Base-by-base conservation (phyloP, 2,888 invertebrate genomes). In the Unio delphinus region DNA sequence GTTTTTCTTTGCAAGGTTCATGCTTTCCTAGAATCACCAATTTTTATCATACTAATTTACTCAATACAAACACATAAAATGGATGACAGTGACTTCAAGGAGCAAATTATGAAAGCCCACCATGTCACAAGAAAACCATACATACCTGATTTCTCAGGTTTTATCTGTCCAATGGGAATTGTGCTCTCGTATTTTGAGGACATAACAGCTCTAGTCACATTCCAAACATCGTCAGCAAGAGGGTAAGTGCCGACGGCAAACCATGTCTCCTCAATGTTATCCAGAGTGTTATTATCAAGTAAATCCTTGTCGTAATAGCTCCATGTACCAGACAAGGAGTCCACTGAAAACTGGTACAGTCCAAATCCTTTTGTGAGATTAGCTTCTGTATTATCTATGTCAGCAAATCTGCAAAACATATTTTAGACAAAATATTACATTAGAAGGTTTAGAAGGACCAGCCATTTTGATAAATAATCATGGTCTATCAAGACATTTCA, bases 191-290 rank as follows among this genome's bases (percentile, higher is more conserved):
- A 69, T 17, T 58, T 67, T 28, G 64, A 45, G 23, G 58, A 26
- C 45, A 63, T 45, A 3, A 56, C 17, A 23, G 67, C 45, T 4
- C 55, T 28, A 5, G 64, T 64, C 26, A 58, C 55, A n/a, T 63
- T 8, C 26, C 45, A 17, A 7, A 55, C 23, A 59, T 70, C 64
- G 34, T 23, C 34, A 18, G 64, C 67, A 64, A 45, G 28, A 15
- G 70, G 70, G 54, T 64, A 64, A 30, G 70, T 67, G 28, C 70
- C 70, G 15, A 67, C 67, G 30, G 28, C 45, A 55, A 56, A 70
- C 70, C 70, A 70, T 18, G 65, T 70, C 18, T 30, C 15, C 3
- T n/a, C 60, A 17, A 70, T 70, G 55, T 70, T 70, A 55, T 70
- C 65, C 18, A n/a, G 17, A 5, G 65, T 8, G 17, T 61, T 55